Evolutionary conservation across 2,113 vertebrate species (phyloP), one percentile per base, ranked within the genome.

Genomic region (Telmatochromis bifrenatus): DNA sequence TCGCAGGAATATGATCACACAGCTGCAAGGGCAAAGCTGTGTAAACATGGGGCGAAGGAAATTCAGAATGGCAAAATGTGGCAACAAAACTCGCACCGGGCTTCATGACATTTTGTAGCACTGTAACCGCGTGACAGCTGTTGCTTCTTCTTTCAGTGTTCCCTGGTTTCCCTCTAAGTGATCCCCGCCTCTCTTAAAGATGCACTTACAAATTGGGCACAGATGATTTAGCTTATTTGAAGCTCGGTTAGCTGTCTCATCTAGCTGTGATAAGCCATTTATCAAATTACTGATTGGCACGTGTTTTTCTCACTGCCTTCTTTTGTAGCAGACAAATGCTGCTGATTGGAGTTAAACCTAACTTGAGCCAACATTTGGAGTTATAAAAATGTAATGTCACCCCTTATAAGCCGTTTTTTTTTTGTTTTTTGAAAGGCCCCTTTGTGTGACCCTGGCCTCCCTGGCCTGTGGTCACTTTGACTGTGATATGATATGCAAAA

Each of bases 201-300:
- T 79, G 37, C 65, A 84, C 47, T 68, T 85, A 55, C 53, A 79
- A 79, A 53, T 47, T 79, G 37, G 53, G 86, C 79, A 83, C 82
- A 87, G n/a, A 81, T 85, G n/a, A 85, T 84, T 54, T 79, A 53
- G 45, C 53, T 82, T 77, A 73, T 82, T 54, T 86, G 33, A 87
- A 68, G 81, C 73, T 85, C 70, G 9, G 31, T 84, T 81, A 42
- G 55, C 17, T 7, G 33, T 82, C 58, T 86, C 39, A 82, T 83
- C 42, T 79, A 19, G 39, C 84, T 81, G 81, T 47, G 8, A 49
- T 68, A 87, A 42, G 35, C 23, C 11, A 79, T 84, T 54, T 75
- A 86, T 84, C 88, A 81, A 51, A 82, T 54, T n/a, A 81, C 58
- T 51, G 45, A 73, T 62, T 60, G 21, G 4, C 56, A 84, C 77